Evolutionary conservation across 2,888 invertebrate species (phyloP).

Genomic region (Platycheirus rosarum): DNA sequence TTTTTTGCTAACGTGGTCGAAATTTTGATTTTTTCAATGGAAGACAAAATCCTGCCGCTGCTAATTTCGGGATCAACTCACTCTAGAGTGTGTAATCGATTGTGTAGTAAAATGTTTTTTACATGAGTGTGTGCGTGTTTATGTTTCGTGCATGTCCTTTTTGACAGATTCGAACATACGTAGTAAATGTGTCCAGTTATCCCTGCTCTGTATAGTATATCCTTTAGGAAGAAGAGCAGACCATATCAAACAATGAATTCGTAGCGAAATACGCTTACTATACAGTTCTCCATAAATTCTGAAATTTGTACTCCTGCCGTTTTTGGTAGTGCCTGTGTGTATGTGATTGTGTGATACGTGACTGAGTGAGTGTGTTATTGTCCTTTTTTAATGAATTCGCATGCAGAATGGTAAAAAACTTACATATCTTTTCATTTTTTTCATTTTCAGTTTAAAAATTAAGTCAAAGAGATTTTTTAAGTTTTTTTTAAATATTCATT

Average conservation of each 20-base stretch:
- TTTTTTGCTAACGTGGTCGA: slow-evolving; percentile 49
- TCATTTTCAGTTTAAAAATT: no score
- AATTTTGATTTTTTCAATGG: slow-evolving; percentile 64
- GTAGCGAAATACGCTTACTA: slow-evolving; percentile 61
- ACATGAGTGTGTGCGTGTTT: slow-evolving; percentile 17
- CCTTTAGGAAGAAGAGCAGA: slow-evolving; percentile 14
- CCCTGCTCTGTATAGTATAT: slow-evolving; percentile 31
- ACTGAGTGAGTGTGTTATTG: slow-evolving; percentile 25
- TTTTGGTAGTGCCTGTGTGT: neutral
- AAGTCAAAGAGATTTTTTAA: no score
- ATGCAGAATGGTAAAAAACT: slow-evolving; percentile 42
- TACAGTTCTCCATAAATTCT: slow-evolving; percentile 28
- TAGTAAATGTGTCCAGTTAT: slow-evolving; percentile 68
- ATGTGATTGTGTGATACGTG: slow-evolving; percentile 11
- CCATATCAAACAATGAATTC: slow-evolving; percentile 64
- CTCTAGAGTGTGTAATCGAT: slow-evolving; percentile 61
- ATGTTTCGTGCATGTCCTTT: neutral
- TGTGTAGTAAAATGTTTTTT: slow-evolving; percentile 61
- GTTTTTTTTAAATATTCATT: slow-evolving; percentile 7
- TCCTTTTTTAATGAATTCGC: slow-evolving; percentile 41
- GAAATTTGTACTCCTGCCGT: neutral
- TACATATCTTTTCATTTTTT: no score
- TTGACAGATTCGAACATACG: slow-evolving; percentile 13
- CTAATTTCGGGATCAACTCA: slow-evolving; percentile 50
- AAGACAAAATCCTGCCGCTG: slow-evolving; percentile 37